Evolutionary conservation across 2,113 vertebrate species (phyloP), one percentile per base, ranked within the genome.

Genomic region (Campylorhamphus procurvoides): DNA sequence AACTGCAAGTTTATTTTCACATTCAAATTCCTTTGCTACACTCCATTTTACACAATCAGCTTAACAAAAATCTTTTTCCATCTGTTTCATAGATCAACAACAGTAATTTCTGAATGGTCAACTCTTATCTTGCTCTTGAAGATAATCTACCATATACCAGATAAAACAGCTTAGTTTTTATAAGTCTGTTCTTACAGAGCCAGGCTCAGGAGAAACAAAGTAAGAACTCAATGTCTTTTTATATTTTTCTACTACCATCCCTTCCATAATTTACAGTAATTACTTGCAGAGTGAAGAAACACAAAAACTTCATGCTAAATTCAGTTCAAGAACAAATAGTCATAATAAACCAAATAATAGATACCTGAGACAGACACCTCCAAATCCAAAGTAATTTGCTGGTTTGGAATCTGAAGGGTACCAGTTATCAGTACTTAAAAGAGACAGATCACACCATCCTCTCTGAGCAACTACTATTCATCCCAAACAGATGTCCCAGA

Each of bases 141-240:
- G 81, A 94, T 97, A 96, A 96, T 96, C 96, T 94, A 84, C n/a
- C 18, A 93, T 81, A 56, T 84, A 94, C 27, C 87, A 86, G 86
- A 89, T 96, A 90, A 93, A 96, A 79, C 64, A 77, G 73, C 82
- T 93, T 87, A 73, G 28, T 80, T 89, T 94, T 42, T 23, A 8
- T 84, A 75, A 89, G 60, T 55, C 68, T 89, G 50, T 89, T 88
- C 87, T 75, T 80, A 77, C 23, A 91, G 67, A 91, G 13, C 17
- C 56, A 39, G 49, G 33, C 40, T 84, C 22, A 42, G 85, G 6
- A 59, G 25, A 78, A 94, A 77, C 22, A 76, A 84, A 81, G 35
- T 6, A 47, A 76, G 55, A 75, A 80, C 35, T 37, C 77, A 4
- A 58, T 59, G 25, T 31, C 80, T 91, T 83, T 63, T 11, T 24